A percentile compares a stretch with the other conserved stretches of the same genome.
Conservation (phyloP, 1,140 invertebrate species). For the Druon quercuslanigerum region DNA sequence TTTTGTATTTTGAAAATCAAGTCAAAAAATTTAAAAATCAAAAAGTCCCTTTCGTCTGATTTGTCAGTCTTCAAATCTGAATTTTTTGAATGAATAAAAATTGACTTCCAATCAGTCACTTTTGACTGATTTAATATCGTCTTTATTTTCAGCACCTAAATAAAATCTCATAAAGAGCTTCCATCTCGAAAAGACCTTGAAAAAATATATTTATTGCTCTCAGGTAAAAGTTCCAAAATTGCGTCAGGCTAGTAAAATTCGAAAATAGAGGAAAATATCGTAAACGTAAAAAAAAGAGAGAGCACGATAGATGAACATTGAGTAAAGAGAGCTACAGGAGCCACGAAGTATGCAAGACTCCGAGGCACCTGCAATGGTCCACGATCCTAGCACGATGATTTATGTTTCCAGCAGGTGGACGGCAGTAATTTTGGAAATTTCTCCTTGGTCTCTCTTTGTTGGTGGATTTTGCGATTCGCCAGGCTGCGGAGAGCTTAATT, state of each 20-base stretch:
- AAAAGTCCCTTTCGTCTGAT: no score
- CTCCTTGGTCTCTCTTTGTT: conserved; percentile 44
- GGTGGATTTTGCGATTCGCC: conserved; percentile 40
- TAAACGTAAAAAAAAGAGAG: conserved; percentile 39
- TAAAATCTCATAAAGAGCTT: no score
- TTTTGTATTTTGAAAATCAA: no score
- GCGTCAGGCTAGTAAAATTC: conserved; percentile 14
- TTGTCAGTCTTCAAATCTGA: no score
- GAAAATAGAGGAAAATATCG: conserved; percentile 41
- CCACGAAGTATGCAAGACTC: conserved; percentile 42
- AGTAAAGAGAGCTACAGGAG: not conserved
- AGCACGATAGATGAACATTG: not conserved
- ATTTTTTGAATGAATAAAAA: no score
- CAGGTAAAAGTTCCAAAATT: no score
- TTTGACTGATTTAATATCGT: no score
- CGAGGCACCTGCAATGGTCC: conserved; percentile 57
- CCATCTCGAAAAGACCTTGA: no score
- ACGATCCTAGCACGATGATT: conserved; percentile 56
- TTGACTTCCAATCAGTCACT: no score
- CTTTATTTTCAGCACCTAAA: no score
- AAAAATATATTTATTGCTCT: no score
- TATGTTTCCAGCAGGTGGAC: conserved; percentile 63
- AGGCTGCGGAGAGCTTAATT: conserved; percentile 30
- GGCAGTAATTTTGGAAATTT: conserved; percentile 20
- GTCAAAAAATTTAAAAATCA: no score